Percentiles rank a stretch among this genome's conserved stretches.
phyloP scores from a whole-genome alignment of 2,797 vertebrate genomes.

The Acrossocheilus fasciatus region DNA sequence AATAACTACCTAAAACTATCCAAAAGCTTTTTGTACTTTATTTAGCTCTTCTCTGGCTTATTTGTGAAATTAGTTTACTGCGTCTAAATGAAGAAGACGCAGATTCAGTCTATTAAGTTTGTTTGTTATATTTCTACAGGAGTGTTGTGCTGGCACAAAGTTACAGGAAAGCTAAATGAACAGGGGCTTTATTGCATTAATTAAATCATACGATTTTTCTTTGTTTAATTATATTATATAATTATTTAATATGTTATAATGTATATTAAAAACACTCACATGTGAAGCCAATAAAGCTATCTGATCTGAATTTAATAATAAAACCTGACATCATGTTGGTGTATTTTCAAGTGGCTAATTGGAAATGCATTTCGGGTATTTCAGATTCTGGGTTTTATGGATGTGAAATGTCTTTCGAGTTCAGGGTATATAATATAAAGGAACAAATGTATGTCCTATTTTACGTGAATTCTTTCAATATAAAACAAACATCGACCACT shows the following conservation, averaged over 20 bases:
- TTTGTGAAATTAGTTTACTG: not conserved
- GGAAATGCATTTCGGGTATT: not conserved
- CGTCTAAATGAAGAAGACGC: no score
- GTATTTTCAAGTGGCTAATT: not conserved
- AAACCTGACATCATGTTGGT: not conserved
- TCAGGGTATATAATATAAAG: not conserved
- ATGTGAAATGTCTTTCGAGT: not conserved
- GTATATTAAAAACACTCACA: not conserved
- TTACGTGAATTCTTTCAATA: not conserved
- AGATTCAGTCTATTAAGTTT: not conserved
- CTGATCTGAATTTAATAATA: not conserved
- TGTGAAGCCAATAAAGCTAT: not conserved
- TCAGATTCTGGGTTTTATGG: no score
- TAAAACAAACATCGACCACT: not conserved
- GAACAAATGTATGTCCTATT: not conserved
- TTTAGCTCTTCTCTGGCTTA: not conserved
- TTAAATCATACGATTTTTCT: no score
- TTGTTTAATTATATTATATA: no score
- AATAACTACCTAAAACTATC: no score
- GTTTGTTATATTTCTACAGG: not conserved
- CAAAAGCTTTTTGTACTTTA: not conserved
- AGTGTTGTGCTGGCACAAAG: not conserved
- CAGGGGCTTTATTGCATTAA: not conserved
- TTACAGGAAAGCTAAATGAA: not conserved
- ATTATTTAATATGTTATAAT: no score